Conservation (phyloP, 2,797 vertebrate species). For the Macropus fuliginosus region DNA sequence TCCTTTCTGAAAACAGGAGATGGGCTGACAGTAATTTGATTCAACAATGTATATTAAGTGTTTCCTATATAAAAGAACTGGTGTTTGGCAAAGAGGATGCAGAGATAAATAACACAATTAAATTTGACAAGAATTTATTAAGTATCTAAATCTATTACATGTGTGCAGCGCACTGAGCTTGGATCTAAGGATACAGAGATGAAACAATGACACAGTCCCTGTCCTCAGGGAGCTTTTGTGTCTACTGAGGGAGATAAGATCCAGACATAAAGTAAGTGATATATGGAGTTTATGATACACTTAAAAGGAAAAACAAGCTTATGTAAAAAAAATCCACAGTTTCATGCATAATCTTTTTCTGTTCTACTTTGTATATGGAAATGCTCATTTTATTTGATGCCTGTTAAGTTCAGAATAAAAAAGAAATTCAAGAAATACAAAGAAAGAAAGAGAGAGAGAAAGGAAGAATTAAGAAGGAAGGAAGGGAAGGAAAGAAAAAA, state of each 20-base stretch:
- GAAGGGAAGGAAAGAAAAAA: too few species aligned
- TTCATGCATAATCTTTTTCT: not conserved
- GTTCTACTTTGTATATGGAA: not conserved
- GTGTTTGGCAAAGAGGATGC: not conserved
- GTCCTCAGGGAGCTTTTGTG: not conserved
- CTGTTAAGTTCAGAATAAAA: not conserved
- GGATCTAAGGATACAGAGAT: not conserved
- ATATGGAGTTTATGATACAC: not conserved
- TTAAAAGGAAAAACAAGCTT: not conserved
- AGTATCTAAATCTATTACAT: not conserved
- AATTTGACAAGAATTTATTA: not conserved
- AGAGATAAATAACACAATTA: not conserved
- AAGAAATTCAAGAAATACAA: not conserved
- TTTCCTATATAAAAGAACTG: not conserved
- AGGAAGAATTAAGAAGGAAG: not conserved
- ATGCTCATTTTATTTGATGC: not conserved
- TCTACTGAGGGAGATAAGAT: not conserved
- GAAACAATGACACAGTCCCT: not conserved
- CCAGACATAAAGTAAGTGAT: not conserved
- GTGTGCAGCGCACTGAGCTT: not conserved
- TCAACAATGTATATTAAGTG: not conserved
- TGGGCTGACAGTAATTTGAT: not conserved
- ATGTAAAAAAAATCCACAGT: not conserved
- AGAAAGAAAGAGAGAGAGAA: not conserved
- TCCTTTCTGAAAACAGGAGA: not conserved